Base-by-base conservation (phyloP, 1,140 invertebrate species). In the Brachionus rotundiformis region DNA sequence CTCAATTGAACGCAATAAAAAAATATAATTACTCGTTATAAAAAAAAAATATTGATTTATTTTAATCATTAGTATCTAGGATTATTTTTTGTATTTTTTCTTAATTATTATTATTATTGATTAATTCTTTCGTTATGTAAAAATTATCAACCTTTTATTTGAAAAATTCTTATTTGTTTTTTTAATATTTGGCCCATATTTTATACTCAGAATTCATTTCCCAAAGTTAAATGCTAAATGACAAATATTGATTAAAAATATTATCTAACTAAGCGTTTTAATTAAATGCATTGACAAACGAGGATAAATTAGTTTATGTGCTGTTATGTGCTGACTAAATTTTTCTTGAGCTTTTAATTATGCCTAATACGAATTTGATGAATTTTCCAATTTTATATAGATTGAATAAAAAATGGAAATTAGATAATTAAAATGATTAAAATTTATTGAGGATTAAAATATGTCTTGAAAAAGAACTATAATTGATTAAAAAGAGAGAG, bases 41-140 rank as follows among this genome's bases (percentile, higher is more conserved):
- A 68, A n/a, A n/a, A n/a, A n/a, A n/a, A n/a, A 68, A 68, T 68
- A 68, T 68, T 68, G 47, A 54, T 54, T 54, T 54, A 54, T 54
- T 54, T 54, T 23, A 54, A 54, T 54, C 47, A 54, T 54, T 54
- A 54, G n/a, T 54, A 54, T 54, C 47, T 54, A 54, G 47, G 16
- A 7, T 54, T 54, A 54, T 54, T 54, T 54, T n/a, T 19, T 54
- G 23, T 54, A 54, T 54, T 54, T 54, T 54, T 54, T 54, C 19
- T 54, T 54, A 54, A 54, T 54, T 54, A 54, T 54, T 54, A 54
- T 54, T 54, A 16, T 54, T 54, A 54, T 54, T 54, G 47, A 54
- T 54, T 54, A 54, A 54, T 16, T 16, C 47, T 54, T 19, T 41
- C 10, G 39, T 41, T 41, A 41, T 41, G n/a, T 41, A 11, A 11